Percentiles rank a stretch among this genome's conserved stretches.
These are phyloP conservation scores for Rhynchomys soricoides DNA, from an alignment of 2,113 vertebrate species.

Conservation along the genomic window DNA sequence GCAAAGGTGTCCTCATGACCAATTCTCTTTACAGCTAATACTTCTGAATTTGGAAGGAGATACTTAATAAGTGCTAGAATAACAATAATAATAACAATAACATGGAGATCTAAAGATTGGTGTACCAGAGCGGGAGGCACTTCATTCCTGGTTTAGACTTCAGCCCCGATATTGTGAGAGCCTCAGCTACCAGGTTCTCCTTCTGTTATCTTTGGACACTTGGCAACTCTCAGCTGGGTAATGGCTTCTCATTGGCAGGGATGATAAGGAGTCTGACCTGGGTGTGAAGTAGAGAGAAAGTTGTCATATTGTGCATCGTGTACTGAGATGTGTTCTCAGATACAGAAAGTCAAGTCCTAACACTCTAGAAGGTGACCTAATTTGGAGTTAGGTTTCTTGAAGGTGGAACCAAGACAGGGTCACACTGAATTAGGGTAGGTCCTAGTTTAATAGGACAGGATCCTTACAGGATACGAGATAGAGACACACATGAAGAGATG, in stretches of 20 bases:
- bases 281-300: not conserved
- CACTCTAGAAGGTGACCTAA: not conserved
- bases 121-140: accelerated
- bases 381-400: not conserved
- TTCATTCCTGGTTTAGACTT: not conserved
- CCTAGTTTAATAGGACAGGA: not conserved
- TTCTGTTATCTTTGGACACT: not conserved
- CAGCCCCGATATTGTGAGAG: not conserved
- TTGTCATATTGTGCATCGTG: not conserved
- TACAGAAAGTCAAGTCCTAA: not conserved
- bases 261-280: not conserved
- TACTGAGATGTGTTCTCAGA: not conserved
- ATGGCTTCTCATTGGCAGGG: not conserved
- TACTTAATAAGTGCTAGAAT: not conserved
- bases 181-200: not conserved
- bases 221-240: not conserved
- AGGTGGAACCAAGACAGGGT: not conserved
- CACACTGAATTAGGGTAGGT: not conserved
- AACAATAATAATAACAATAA: not conserved
- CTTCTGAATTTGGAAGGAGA: not conserved
- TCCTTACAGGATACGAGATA: not conserved
- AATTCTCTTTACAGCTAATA: not conserved
- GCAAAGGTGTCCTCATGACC: not conserved
- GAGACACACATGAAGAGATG: not conserved
- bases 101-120: not conserved